A percentile compares a stretch with the other conserved stretches of the same genome.
Conservation (phyloP, 2,888 invertebrate species). For the Brenthis hecate region DNA sequence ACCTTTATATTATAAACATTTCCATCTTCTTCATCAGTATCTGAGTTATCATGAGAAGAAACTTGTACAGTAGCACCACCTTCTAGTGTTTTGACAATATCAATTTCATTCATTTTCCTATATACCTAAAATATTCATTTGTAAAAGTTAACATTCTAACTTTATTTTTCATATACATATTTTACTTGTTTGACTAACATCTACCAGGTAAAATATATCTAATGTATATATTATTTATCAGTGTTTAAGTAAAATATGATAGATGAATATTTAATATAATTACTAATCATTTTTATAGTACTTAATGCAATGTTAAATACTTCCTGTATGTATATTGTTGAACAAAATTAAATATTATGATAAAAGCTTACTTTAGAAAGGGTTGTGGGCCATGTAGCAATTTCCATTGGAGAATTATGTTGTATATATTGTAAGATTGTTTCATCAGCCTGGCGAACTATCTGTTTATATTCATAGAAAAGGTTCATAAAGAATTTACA, state of each 20-base stretch:
- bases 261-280: no score
- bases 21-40: constrained; percentile 64
- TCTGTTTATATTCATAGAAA: constrained; percentile 88
- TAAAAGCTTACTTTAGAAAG: constrained; percentile 65
- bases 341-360: not conserved
- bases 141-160: not conserved
- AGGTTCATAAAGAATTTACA: constrained; percentile 87
- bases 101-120: constrained; percentile 47
- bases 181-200: no score
- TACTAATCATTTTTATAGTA: no score
- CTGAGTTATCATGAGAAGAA: constrained; percentile 61
- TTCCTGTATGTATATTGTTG: no score
- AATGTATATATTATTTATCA: no score
- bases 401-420: constrained; percentile 82
- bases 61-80: constrained; percentile 70
- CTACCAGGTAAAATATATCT: no score
- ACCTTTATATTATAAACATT: constrained; percentile 73
- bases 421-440: constrained; percentile 85
- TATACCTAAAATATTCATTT: constrained; percentile 31
- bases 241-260: no score
- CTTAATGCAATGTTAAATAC: no score
- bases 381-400: constrained; percentile 72
- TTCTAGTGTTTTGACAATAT: constrained; percentile 60
- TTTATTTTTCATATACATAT: not conserved
- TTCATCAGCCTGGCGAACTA: constrained; percentile 89